Base-by-base conservation (phyloP, 1,140 invertebrate genomes). In the Caerostris extrusa region DNA sequence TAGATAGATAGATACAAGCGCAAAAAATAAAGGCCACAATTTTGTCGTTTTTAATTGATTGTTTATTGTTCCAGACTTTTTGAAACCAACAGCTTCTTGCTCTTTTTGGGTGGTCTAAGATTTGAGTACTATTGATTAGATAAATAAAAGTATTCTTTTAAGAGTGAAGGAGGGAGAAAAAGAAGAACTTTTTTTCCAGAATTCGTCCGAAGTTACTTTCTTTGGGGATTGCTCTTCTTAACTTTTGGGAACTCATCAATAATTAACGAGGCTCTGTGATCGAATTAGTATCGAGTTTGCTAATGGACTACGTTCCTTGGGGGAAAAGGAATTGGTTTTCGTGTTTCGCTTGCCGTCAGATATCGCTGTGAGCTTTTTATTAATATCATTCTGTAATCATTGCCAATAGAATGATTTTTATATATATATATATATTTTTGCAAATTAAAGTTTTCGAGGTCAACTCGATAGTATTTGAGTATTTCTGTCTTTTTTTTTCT, bases 211-310 rank as follows among this genome's bases (percentile, higher is more conserved):
- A 50, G 8, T 50, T 19, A 34, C 10, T 77, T 77, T 53, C 71
- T 77, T 77, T 50, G 71, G 50, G 10, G 10, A 4, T 53, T 53
- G 71, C 4, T 3, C 71, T 53, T 12, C 50, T 50, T 12, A 77
- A 19, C 71, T 77, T 77, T 50, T 50, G 34, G 17, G 34, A 34
- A 53, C 19, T 77, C 71, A 50, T 50, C 71, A 53, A 50, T 77
- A 53, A 12, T 77, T 53, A 77, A 77, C 5, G 71, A 53, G 71
- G 17, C 12, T 53, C 34, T 50, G 8, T 77, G 34, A 77, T 53
- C 71, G 8, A 50, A 77, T 77, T 77, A 77, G 71, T 77, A 77
- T 77, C 34, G 34, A 77, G 34, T 77, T 53, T 34, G 71, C 34
- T 50, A 77, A 53, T 77, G 50, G 7, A 53, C 14, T 12, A 8